phyloP scores from a whole-genome alignment of 2,888 invertebrate genomes.

The Pherbina coryleti region DNA sequence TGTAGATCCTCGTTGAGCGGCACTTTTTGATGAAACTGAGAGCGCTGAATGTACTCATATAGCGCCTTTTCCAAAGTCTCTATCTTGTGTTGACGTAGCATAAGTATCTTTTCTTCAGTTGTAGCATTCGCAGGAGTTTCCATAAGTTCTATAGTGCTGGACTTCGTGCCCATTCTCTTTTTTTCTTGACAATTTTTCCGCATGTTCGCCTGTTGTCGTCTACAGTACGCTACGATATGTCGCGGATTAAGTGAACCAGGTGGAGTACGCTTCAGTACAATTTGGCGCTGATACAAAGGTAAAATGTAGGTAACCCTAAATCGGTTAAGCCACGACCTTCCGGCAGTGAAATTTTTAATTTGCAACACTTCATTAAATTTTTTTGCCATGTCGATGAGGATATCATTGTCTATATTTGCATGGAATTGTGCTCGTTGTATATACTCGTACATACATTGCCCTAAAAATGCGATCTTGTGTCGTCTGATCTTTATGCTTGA shows the following conservation, averaged over 20 bases:
- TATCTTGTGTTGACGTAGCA: constrained; percentile 60
- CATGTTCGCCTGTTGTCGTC: constrained; percentile 32
- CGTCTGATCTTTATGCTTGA: constrained; percentile 48
- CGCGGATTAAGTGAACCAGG: constrained; percentile 58
- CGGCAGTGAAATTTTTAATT: constrained; percentile 58
- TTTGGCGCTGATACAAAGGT: constrained; percentile 60
- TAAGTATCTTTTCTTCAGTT: constrained; percentile 54
- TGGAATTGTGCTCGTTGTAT: constrained; percentile 63
- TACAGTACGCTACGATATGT: constrained; percentile 63
- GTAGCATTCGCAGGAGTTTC: constrained; percentile 57
- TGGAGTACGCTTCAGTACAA: constrained; percentile 56
- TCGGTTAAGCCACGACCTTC: constrained; percentile 62
- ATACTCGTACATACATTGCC: constrained; percentile 64
- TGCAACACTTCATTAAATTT: constrained; percentile 59
- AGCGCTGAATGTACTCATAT: constrained; percentile 62
- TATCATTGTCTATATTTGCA: constrained; percentile 57
- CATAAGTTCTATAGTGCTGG: constrained; percentile 38
- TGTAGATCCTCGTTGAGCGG: constrained; percentile 53
- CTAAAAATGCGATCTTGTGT: constrained; percentile 61
- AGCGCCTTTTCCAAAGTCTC: constrained; percentile 62
- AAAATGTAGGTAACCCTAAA: constrained; percentile 62
- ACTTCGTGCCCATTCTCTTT: not conserved
- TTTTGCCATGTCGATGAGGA: constrained; percentile 58
- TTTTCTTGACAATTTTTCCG: not conserved
- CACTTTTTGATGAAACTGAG: constrained; percentile 59